Percentiles rank a stretch among this genome's conserved stretches.
phyloP scores from a whole-genome alignment of 2,888 invertebrate genomes.

The Torymus aiolomorphi region DNA sequence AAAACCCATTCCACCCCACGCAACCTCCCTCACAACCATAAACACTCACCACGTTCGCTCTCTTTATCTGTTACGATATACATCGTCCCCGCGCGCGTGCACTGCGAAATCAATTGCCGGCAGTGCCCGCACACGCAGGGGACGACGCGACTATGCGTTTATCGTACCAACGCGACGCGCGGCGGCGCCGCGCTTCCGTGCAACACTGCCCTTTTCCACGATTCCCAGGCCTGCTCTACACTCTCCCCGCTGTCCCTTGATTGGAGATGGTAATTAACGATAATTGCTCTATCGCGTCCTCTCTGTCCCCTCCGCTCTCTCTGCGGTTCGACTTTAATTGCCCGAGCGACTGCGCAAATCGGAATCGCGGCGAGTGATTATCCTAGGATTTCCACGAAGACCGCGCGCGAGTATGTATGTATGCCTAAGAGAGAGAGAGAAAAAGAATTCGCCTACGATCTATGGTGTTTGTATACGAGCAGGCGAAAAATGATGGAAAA shows the following conservation, averaged over 20 bases:
- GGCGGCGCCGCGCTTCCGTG: background rate
- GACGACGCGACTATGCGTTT: constrained; percentile 8
- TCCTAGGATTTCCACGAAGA: constrained; percentile 35
- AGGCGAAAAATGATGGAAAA: background rate
- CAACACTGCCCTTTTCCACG: background rate
- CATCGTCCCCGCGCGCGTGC: too few relatives aligned
- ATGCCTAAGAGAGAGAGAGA: too few relatives aligned
- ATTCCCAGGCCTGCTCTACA: constrained; percentile 24
- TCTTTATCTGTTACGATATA: too few relatives aligned
- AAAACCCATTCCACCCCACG: too few relatives aligned
- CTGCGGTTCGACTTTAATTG: constrained; percentile 31
- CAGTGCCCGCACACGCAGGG: too few relatives aligned
- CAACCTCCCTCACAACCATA: too few relatives aligned
- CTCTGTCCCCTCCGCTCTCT: constrained; percentile 33
- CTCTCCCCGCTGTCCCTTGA: constrained; percentile 46
- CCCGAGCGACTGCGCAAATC: constrained; percentile 15
- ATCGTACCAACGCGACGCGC: background rate
- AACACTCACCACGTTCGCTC: too few relatives aligned
- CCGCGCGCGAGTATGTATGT: background rate
- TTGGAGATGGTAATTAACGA: constrained; percentile 67
- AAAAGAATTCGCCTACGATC: background rate
- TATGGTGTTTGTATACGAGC: background rate
- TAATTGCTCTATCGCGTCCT: constrained; percentile 61
- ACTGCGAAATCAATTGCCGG: too few relatives aligned
- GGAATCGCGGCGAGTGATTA: constrained; percentile 5